Evolutionary conservation across 2,888 invertebrate genomes (phyloP).

Genomic region (Caenorhabditis virilis): DNA sequence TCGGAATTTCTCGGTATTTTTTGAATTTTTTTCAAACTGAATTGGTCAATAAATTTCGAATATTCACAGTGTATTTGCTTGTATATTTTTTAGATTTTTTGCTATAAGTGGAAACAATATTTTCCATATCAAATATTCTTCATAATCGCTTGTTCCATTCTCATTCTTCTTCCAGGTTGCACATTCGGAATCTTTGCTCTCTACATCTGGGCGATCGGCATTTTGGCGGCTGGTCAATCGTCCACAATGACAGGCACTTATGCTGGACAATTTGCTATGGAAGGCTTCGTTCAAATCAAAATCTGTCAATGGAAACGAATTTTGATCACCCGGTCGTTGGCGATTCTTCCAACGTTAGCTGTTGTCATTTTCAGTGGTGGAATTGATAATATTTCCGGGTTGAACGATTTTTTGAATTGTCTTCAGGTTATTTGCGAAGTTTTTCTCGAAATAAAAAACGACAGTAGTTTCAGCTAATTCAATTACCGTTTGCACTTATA

Average conservation of each 20-base stretch:
- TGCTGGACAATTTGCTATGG: constrained; percentile 73
- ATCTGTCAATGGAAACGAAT: constrained; percentile 87
- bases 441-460: not conserved
- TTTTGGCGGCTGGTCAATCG: constrained; percentile 72
- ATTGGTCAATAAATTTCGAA: too few relatives aligned
- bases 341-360: constrained; percentile 75
- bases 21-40: too few relatives aligned
- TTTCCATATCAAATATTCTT: too few relatives aligned
- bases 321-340: constrained; percentile 79
- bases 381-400: constrained; percentile 69
- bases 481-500: constrained; percentile 75
- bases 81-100: too few relatives aligned
- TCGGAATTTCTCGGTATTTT: too few relatives aligned
- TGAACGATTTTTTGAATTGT: constrained; percentile 86
- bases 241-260: constrained; percentile 72
- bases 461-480: constrained; percentile 77
- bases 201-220: constrained; percentile 74
- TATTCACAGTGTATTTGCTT: too few relatives aligned
- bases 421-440: constrained; percentile 69
- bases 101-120: too few relatives aligned
- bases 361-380: constrained; percentile 69
- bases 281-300: constrained; percentile 82
- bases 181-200: constrained; percentile 71
- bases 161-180: too few relatives aligned
- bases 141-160: too few relatives aligned